Conservation (phyloP, 2,113 vertebrate species). For the Crypturellus undulatus region DNA sequence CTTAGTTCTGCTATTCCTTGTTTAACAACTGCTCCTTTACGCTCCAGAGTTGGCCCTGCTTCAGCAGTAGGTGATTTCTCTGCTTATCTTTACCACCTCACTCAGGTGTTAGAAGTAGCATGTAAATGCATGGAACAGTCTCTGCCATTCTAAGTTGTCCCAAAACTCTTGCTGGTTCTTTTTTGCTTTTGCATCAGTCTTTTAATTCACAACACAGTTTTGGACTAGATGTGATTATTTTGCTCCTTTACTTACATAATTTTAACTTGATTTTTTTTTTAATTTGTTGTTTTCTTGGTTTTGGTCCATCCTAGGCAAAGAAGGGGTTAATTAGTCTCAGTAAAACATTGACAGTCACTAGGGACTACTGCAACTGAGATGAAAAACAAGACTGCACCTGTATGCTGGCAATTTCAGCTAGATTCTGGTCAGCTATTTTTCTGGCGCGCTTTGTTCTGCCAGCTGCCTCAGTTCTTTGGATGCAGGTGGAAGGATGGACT, state of each 20-base stretch:
- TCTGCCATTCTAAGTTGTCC: not conserved
- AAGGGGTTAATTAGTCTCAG: constrained; percentile 77
- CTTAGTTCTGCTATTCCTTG: constrained; percentile 60
- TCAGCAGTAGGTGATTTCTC: constrained; percentile 41
- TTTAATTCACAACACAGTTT: not conserved
- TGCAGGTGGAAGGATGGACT: constrained; percentile 87
- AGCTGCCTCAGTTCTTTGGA: constrained; percentile 84
- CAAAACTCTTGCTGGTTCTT: not conserved
- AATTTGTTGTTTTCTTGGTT: not conserved
- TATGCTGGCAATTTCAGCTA: constrained; percentile 78
- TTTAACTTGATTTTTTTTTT: not conserved
- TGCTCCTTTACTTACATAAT: not conserved
- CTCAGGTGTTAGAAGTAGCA: constrained; percentile 51
- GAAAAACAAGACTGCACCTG: constrained; percentile 88
- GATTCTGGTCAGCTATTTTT: constrained; percentile 82
- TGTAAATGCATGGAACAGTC: constrained; percentile 18
- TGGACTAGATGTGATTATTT: not conserved
- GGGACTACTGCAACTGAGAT: constrained; percentile 71
- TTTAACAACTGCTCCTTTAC: constrained; percentile 60
- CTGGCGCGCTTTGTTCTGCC: constrained; percentile 83
- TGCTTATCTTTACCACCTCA: constrained; percentile 53
- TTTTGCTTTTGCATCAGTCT: not conserved
- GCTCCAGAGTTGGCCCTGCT: not conserved
- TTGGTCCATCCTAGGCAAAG: constrained; percentile 25
- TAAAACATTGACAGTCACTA: constrained; percentile 81